A percentile compares a stretch with the other conserved stretches of the same genome.
Evolutionary conservation across 2,113 vertebrate species (phyloP).

Genomic region (Cochlearius cochlearius): DNA sequence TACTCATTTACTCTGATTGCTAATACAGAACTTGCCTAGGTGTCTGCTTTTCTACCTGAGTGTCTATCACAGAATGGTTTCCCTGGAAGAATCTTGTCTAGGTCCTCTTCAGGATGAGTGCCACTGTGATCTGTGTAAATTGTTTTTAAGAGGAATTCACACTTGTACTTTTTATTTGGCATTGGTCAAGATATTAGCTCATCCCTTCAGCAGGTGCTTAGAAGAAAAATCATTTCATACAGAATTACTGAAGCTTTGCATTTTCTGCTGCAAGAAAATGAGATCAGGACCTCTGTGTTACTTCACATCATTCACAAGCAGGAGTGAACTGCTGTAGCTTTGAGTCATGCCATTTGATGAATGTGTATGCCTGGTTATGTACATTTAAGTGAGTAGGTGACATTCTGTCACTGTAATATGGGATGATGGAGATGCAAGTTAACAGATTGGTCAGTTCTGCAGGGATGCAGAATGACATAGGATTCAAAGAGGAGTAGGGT

Average conservation of each 20-base stretch:
- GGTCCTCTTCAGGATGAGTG: not conserved
- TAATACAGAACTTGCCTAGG: not conserved
- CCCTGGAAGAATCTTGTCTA: not conserved
- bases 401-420: not conserved
- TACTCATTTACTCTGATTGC: not conserved
- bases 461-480: not conserved
- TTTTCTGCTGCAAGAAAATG: not conserved
- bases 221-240: not conserved
- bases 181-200: not conserved
- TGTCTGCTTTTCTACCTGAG: not conserved
- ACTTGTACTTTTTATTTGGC: not conserved
- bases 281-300: not conserved
- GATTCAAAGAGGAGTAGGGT: not conserved
- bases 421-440: not conserved
- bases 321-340: not conserved
- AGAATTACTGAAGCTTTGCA: not conserved
- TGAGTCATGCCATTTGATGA: not conserved
- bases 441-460: not conserved
- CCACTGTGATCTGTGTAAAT: not conserved
- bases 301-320: not conserved
- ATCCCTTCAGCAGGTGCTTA: not conserved
- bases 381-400: not conserved
- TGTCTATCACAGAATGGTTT: accelerated
- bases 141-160: not conserved
- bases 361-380: not conserved